These are phyloP conservation scores for Folsomia candida DNA, from an alignment of 2,888 invertebrate species.

Conservation along the genomic window DNA sequence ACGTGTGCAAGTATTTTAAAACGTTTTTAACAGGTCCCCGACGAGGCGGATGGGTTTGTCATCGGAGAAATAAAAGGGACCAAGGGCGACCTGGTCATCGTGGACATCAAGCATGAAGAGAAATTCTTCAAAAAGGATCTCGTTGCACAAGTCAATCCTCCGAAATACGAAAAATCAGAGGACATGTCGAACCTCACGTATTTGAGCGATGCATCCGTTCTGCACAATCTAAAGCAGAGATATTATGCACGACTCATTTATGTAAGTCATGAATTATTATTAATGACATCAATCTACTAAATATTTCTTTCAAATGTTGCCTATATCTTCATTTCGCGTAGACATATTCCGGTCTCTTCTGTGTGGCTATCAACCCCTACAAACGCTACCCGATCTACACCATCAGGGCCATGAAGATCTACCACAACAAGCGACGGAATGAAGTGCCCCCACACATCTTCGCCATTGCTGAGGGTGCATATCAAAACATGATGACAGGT, in stretches of 20 bases:
- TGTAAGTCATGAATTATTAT: too few relatives aligned
- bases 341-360: slow-evolving; percentile 99
- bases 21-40: too few relatives aligned
- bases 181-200: slow-evolving; percentile 99
- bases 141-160: slow-evolving; percentile 95
- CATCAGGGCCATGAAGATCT: slow-evolving; percentile 90
- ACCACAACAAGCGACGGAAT: slow-evolving; percentile 98
- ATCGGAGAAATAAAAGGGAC: slow-evolving; percentile 97
- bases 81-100: slow-evolving; percentile 96
- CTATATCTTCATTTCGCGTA: slow-evolving; percentile 57
- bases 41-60: slow-evolving; percentile 95
- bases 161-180: slow-evolving; percentile 97
- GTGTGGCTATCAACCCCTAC: slow-evolving; percentile 99
- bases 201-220: slow-evolving; percentile 97
- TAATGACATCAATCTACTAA: background rate
- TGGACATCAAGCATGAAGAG: slow-evolving; percentile 81
- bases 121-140: slow-evolving; percentile 95
- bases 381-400: slow-evolving; percentile 99
- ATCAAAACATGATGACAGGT: slow-evolving; percentile 99
- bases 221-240: slow-evolving; percentile 97
- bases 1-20: too few relatives aligned
- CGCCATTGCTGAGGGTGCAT: slow-evolving; percentile 99
- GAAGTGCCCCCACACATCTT: slow-evolving; percentile 99
- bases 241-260: slow-evolving; percentile 96
- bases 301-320: background rate